Conservation (phyloP, 2,113 vertebrate species). For the Hippocampus comes region DNA sequence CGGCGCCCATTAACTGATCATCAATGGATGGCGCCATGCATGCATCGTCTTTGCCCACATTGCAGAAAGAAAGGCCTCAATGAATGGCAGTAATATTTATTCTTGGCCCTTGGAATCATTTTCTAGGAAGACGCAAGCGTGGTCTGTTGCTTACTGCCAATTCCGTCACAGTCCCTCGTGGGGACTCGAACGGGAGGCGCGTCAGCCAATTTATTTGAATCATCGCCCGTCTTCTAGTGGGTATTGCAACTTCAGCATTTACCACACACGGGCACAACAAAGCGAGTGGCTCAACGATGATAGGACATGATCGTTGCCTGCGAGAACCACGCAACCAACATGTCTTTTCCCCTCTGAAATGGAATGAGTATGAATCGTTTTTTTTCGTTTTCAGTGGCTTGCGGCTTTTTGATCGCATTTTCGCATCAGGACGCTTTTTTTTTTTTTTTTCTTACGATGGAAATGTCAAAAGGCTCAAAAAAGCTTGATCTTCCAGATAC, state of each 20-base stretch:
- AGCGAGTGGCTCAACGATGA: background rate
- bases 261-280: conserved; percentile 18
- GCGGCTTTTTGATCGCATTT: conserved; percentile 27
- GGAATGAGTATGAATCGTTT: background rate
- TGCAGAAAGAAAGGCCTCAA: background rate
- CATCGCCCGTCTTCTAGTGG: conserved; percentile 27
- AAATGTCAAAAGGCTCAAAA: conserved; percentile 52
- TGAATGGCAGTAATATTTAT: conserved; percentile 17
- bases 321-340: too few relatives aligned
- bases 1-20: conserved; percentile 1
- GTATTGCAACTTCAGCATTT: conserved; percentile 42
- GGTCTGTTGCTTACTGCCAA: background rate
- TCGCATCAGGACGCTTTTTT: conserved; percentile 20
- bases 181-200: conserved; percentile 6
- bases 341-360: too few relatives aligned
- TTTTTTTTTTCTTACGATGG: conserved; percentile 57
- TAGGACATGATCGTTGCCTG: too few relatives aligned
- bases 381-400: background rate
- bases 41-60: background rate
- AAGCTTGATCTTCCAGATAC: conserved; percentile 30
- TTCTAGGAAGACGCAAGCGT: conserved; percentile 54
- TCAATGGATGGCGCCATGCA: background rate
- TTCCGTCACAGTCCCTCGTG: background rate
- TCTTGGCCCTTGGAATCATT: conserved; percentile 47
- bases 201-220: conserved; percentile 25